phyloP scores from a whole-genome alignment of 2,888 invertebrate genomes.

The Volucella inanis region DNA sequence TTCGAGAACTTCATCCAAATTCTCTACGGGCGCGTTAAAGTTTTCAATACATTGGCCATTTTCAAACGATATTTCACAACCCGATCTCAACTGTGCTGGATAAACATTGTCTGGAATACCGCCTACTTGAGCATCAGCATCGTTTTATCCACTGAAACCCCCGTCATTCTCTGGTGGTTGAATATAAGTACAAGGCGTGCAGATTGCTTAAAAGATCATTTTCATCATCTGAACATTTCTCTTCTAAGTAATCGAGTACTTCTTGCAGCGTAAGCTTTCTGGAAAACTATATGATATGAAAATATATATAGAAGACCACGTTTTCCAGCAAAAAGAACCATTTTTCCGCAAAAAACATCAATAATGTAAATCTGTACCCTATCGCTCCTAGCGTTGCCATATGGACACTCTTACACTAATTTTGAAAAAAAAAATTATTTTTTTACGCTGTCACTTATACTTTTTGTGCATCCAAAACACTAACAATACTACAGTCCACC shows the following conservation, averaged over 20 bases:
- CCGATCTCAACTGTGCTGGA: conserved; percentile 45
- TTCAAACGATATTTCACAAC: conserved; percentile 40
- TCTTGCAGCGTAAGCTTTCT: too few species aligned
- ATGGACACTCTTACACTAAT: background rate
- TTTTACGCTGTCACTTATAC: too few species aligned
- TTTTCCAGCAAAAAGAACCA: conserved; percentile 6
- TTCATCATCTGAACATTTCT: too few species aligned
- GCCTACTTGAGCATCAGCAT: conserved; percentile 40
- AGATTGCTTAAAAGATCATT: conserved; percentile 18
- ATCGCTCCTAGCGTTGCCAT: conserved; percentile 16
- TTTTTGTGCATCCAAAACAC: too few species aligned
- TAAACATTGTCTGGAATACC: conserved; percentile 56
- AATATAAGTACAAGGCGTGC: conserved; percentile 30
- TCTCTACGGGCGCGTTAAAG: too few species aligned
- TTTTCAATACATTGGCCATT: conserved; percentile 37
- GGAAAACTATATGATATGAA: too few species aligned
- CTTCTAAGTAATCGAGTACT: too few species aligned
- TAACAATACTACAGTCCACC: too few species aligned
- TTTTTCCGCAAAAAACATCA: background rate
- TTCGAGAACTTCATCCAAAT: too few species aligned
- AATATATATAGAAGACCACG: too few species aligned
- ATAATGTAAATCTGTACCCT: too few species aligned
- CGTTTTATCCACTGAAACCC: conserved; percentile 43
- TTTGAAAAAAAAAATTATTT: too few species aligned
- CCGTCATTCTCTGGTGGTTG: conserved; percentile 46